Base-by-base conservation (phyloP, 2,888 invertebrate species). In the Argyresthia goedartella region DNA sequence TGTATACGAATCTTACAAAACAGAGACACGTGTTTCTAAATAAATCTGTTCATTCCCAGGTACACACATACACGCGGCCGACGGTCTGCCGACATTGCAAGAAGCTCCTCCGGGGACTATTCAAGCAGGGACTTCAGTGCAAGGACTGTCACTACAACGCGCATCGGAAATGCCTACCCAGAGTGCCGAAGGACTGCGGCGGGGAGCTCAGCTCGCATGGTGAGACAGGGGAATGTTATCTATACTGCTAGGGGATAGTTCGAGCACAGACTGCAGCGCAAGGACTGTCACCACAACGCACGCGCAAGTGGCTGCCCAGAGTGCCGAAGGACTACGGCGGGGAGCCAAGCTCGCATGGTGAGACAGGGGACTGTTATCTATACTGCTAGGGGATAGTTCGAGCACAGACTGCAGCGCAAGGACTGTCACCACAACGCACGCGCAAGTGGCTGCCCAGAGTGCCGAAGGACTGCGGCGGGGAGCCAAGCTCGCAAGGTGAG, bases 391-490 rank as follows among this genome's bases (percentile, higher is more conserved):
- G 99, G 99, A 0, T 88, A 99, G 50, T 97, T 98, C 86, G 95
- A 95, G 73, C 98, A 99, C 86, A 99, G 99, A 53, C 85, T 97
- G 63, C 99, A 99, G 80, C 99, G 99, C 81, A 93, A 94, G 78
- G 99, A 98, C 88, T 98, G 98, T 80, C 96, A 96, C 74, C 97
- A 95, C 85, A 98, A 98, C 87, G 95, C 95, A 56, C 98, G 98
- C 94, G 97, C 76, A 98, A 97, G 80, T 98, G 98, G 71, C 89
- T 95, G 67, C 95, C 95, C 39, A 91, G 92, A 81, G 92, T 96
- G 70, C 95, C 96, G 39, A 95, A 94, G 81, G 95, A 96, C 81
- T 97, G 97, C 78, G 91, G 93, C 39, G 95, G 94, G 45, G 96
- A 81, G 67, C 67, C n/a, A n/a, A n/a, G n/a, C n/a, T n/a, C n/a